Evolutionary conservation across 1,140 invertebrate genomes (phyloP).

Genomic region (Cyphomyrmex costatus): DNA sequence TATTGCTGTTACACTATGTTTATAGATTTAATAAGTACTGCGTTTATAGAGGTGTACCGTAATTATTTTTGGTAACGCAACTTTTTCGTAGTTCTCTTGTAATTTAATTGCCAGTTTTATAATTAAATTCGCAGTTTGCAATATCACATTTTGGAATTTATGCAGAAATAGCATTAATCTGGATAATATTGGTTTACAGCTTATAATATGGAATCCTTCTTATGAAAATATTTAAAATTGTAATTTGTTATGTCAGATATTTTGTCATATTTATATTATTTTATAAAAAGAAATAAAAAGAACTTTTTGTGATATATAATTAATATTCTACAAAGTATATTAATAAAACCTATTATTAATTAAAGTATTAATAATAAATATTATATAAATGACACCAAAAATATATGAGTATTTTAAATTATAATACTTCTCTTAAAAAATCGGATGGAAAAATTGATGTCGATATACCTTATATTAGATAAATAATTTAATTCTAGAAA

Average conservation of each 20-base stretch:
- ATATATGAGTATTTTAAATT: no score
- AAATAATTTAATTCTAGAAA: background rate
- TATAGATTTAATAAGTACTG: conserved; percentile 27
- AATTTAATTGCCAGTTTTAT: conserved; percentile 29
- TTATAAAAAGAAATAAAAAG: background rate
- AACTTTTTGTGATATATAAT: background rate
- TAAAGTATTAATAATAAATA: conserved; percentile 20
- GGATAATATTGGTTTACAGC: no score
- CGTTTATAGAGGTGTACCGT: conserved; percentile 7
- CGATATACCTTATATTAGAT: background rate
- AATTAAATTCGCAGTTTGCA: no score
- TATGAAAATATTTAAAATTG: conserved; percentile 4
- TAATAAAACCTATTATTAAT: conserved; percentile 22
- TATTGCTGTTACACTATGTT: conserved; percentile 34
- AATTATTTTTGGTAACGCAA: conserved; percentile 13
- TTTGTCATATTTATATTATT: background rate
- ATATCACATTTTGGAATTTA: no score
- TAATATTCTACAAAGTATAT: background rate
- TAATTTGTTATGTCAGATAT: conserved; percentile 4
- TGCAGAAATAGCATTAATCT: background rate
- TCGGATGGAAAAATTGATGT: background rate
- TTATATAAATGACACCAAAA: background rate
- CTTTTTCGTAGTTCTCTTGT: conserved; percentile 17
- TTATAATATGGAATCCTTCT: background rate
- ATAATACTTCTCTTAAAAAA: no score